phyloP scores from a whole-genome alignment of 1,140 invertebrate genomes.

The Lasioglossum baleicum region DNA sequence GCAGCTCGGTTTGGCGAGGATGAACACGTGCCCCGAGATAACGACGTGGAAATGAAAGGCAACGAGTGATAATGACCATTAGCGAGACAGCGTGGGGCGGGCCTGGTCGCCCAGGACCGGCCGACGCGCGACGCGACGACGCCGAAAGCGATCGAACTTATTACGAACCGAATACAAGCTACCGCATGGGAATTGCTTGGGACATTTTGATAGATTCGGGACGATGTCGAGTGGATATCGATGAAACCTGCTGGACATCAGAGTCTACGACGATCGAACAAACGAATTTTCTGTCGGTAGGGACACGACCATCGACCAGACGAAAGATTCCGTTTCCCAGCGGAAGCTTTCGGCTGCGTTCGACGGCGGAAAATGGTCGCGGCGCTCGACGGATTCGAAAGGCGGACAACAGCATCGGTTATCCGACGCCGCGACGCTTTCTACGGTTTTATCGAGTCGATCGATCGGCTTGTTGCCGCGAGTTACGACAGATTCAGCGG shows the following conservation, averaged over 20 bases:
- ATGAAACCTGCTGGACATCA: too few relatives aligned
- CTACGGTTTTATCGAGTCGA: slow-evolving; percentile 32
- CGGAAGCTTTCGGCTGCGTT: too few relatives aligned
- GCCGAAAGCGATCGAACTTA: neutral
- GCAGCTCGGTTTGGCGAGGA: neutral
- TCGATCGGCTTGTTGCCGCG: slow-evolving; percentile 27
- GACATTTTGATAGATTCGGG: too few relatives aligned
- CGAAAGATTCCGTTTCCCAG: too few relatives aligned
- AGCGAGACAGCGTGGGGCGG: slow-evolving; percentile 1
- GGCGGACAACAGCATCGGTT: neutral
- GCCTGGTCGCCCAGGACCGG: neutral
- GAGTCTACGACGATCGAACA: too few relatives aligned
- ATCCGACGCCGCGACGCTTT: slow-evolving; percentile 5
- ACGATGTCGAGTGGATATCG: too few relatives aligned
- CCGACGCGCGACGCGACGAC: too few relatives aligned
- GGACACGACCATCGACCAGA: too few relatives aligned
- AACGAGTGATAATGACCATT: slow-evolving; percentile 42
- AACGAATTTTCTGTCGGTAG: too few relatives aligned
- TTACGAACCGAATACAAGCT: neutral
- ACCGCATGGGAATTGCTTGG: too few relatives aligned
- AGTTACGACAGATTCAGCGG: slow-evolving; percentile 34
- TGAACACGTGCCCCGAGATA: slow-evolving; percentile 41
- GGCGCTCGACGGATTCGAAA: neutral
- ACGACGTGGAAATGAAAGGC: slow-evolving; percentile 40
- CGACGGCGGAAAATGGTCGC: neutral